Percentiles rank a stretch among this genome's conserved stretches.
phyloP scores from a whole-genome alignment of 2,113 vertebrate genomes.

The Motacilla alba region DNA sequence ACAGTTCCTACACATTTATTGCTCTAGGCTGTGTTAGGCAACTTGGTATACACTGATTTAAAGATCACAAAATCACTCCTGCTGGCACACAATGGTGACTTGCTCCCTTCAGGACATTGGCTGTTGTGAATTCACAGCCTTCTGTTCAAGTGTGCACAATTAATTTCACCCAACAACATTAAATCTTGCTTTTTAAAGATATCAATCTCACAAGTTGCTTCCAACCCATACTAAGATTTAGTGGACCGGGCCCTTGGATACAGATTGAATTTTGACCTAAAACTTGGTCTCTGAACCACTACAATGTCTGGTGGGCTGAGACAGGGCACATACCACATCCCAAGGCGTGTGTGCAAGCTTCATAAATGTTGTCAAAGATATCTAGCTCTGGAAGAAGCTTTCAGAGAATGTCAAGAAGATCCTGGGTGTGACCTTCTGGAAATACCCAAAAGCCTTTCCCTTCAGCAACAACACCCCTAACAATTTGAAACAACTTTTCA shows the following conservation, averaged over 20 bases:
- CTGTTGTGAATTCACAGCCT: neutral
- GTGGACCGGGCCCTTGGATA: neutral
- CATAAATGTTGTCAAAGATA: neutral
- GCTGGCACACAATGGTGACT: neutral
- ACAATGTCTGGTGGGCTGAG: rapidly evolving
- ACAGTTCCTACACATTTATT: neutral
- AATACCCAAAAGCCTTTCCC: neutral
- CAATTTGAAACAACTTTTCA: neutral
- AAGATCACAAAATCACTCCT: neutral
- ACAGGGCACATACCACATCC: neutral
- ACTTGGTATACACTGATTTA: neutral
- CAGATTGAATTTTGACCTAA: neutral
- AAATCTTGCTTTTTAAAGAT: neutral
- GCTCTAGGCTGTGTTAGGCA: neutral
- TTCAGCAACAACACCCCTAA: neutral
- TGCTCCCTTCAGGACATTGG: neutral
- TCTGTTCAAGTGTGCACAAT: neutral
- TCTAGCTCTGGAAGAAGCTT: neutral
- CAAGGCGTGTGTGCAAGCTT: neutral
- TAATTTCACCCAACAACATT: neutral
- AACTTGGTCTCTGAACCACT: neutral
- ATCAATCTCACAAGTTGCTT: neutral
- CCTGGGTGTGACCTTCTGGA: neutral
- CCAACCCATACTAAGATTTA: neutral
- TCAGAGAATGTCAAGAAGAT: neutral